phyloP scores from a whole-genome alignment of 2,113 vertebrate species.

The Crocuta crocuta region DNA sequence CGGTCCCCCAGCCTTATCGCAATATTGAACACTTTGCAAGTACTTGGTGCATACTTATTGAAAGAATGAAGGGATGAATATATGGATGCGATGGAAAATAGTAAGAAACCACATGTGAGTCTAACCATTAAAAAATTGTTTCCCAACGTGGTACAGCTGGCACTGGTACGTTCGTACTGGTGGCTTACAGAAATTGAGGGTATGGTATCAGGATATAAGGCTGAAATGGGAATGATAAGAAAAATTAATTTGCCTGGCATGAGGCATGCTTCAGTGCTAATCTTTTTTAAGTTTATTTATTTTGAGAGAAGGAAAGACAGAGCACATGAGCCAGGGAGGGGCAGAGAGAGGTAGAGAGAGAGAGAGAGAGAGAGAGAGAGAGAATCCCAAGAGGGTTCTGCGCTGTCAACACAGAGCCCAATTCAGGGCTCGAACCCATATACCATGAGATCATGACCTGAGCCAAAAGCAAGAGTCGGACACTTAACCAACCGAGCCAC shows the following conservation, averaged over 20 bases:
- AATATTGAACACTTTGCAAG: not conserved
- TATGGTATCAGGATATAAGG: not conserved
- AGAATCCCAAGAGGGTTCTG: too few relatives aligned
- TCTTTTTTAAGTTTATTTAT: too few relatives aligned
- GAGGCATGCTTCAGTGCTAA: not conserved
- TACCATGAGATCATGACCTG: too few relatives aligned
- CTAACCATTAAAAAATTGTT: not conserved
- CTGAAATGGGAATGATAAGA: not conserved
- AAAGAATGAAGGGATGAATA: not conserved
- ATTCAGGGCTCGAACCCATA: too few relatives aligned
- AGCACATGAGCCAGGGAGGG: too few relatives aligned
- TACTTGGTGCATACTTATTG: not conserved
- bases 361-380: too few relatives aligned
- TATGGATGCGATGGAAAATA: not conserved
- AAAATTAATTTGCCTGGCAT: not conserved
- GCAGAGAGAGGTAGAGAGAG: too few relatives aligned
- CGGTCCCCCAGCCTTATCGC: rapidly evolving
- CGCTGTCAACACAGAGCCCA: too few relatives aligned
- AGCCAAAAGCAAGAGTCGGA: too few relatives aligned
- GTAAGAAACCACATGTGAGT: not conserved
- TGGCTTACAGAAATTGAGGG: not conserved
- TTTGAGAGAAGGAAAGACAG: too few relatives aligned
- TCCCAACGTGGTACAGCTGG: not conserved
- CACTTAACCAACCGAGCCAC: too few relatives aligned
- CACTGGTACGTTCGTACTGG: not conserved